A percentile compares a stretch with the other conserved stretches of the same genome.
Conservation (phyloP, 1,140 invertebrate species). For the Nephila pilipes region DNA sequence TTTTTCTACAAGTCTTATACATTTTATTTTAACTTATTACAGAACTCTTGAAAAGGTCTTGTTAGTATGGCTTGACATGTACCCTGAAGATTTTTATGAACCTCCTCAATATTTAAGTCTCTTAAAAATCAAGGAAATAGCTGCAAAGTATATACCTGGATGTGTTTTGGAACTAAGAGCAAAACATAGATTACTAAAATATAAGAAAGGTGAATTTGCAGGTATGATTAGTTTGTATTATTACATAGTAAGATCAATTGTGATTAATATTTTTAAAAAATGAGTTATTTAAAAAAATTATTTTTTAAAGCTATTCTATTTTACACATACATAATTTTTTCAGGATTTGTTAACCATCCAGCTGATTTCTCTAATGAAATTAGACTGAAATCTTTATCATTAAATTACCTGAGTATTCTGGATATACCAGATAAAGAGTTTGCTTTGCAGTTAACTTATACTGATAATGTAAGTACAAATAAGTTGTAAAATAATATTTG, state of each 20-base stretch:
- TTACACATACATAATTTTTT: constrained; percentile 40
- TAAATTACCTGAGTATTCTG: constrained; percentile 85
- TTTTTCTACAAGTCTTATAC: not conserved
- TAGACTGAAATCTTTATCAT: constrained; percentile 76
- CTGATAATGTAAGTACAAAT: constrained; percentile 90
- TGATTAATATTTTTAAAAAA: not conserved
- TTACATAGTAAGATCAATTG: not conserved
- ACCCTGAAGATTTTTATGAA: constrained; percentile 97
- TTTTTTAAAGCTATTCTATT: not conserved
- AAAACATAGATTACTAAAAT: constrained; percentile 85
- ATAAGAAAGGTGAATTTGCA: constrained; percentile 82
- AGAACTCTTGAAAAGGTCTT: constrained; percentile 90
- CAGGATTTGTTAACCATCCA: constrained; percentile 11
- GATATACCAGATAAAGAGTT: constrained; percentile 94
- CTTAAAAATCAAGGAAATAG: constrained; percentile 91
- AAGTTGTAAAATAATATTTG: no score
- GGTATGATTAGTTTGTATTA: constrained; percentile 79
- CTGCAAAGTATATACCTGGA: constrained; percentile 88
- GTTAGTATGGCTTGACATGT: constrained; percentile 98
- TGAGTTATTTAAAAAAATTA: not conserved
- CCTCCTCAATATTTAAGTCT: constrained; percentile 90
- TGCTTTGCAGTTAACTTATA: constrained; percentile 97
- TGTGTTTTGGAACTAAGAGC: constrained; percentile 84
- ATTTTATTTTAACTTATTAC: not conserved
- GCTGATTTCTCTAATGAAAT: constrained; percentile 78